phyloP scores from a whole-genome alignment of 1,140 invertebrate species.

The Melanaphis sacchari region DNA sequence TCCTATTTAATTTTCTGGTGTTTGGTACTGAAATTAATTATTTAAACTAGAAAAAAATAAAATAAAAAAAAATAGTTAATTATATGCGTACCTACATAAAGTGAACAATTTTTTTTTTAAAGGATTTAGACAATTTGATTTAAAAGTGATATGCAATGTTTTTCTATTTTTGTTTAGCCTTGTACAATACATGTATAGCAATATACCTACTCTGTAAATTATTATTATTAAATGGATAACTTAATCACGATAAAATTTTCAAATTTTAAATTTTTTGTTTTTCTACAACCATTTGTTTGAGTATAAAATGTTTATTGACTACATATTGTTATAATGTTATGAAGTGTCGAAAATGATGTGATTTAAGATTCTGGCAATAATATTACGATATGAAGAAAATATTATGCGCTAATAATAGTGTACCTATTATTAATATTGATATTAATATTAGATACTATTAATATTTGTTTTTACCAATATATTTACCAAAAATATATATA shows the following conservation, averaged over 20 bases:
- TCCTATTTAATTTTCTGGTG: background rate
- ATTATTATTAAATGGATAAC: background rate
- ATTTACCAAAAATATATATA: too few relatives aligned
- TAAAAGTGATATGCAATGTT: background rate
- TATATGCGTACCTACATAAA: background rate
- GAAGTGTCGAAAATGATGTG: background rate
- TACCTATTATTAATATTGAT: too few relatives aligned
- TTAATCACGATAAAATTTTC: too few relatives aligned
- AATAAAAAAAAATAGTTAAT: background rate
- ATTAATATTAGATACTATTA: background rate
- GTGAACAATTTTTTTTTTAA: background rate
- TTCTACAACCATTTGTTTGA: too few relatives aligned
- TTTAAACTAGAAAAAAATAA: background rate
- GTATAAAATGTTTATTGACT: too few relatives aligned
- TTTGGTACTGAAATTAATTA: background rate
- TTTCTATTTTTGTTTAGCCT: background rate
- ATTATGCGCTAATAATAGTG: too few relatives aligned
- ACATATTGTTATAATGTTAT: too few relatives aligned
- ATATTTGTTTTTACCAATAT: too few relatives aligned
- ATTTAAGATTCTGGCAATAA: background rate
- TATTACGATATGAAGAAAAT: background rate
- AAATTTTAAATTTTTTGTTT: background rate
- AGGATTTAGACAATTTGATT: background rate
- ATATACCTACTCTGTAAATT: too few relatives aligned
- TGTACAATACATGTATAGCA: background rate